These are phyloP conservation scores for Channa argus DNA, from an alignment of 2,113 vertebrate genomes.

Conservation along the genomic window DNA sequence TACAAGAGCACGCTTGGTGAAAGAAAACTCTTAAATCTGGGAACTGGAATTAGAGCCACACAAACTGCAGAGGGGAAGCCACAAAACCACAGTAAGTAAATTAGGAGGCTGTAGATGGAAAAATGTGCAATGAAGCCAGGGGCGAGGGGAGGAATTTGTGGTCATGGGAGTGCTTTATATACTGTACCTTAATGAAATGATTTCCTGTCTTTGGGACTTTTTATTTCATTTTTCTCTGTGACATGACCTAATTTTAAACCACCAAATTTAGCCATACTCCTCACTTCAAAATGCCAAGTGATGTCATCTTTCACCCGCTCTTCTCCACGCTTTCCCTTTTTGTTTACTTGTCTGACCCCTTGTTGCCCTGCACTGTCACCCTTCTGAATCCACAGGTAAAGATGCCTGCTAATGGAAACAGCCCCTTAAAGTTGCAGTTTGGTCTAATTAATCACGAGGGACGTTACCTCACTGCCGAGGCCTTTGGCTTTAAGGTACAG, in stretches of 20 bases:
- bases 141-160: slow-evolving; percentile 65
- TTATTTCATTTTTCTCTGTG: slow-evolving; percentile 67
- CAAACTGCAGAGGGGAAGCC: slow-evolving; percentile 73
- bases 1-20: slow-evolving; percentile 67
- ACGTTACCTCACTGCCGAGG: slow-evolving; percentile 94
- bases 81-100: slow-evolving; percentile 82
- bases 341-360: slow-evolving; percentile 5
- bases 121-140: slow-evolving; percentile 65
- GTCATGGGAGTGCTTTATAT: slow-evolving; percentile 70
- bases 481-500: slow-evolving; percentile 91
- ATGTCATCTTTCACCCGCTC: neutral
- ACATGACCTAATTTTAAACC: slow-evolving; percentile 48
- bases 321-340: neutral
- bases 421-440: slow-evolving; percentile 92
- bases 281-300: neutral
- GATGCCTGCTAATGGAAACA: slow-evolving; percentile 94
- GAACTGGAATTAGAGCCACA: slow-evolving; percentile 73
- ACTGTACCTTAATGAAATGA: slow-evolving; percentile 77
- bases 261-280: neutral
- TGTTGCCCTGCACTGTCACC: slow-evolving; percentile 5
- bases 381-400: slow-evolving; percentile 58
- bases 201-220: slow-evolving; percentile 70
- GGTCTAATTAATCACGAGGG: slow-evolving; percentile 91
- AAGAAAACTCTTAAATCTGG: slow-evolving; percentile 75
- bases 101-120: slow-evolving; percentile 75